These are phyloP conservation scores for Brachionus paranguensis DNA, from an alignment of 1,140 invertebrate species.

Conservation along the genomic window DNA sequence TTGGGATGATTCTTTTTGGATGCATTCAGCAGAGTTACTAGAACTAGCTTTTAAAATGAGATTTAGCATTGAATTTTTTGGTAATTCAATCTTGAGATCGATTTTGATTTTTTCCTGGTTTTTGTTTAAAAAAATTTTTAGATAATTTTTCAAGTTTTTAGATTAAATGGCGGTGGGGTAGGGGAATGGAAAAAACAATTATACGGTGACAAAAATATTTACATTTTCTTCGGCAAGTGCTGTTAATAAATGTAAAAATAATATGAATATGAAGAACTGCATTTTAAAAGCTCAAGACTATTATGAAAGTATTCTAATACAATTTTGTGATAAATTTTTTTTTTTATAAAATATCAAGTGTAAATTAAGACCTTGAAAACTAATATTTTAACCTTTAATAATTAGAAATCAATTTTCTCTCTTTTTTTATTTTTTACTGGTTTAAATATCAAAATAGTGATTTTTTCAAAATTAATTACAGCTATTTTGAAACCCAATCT, in stretches of 20 bases:
- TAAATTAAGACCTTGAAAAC: neutral
- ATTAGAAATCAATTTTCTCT: neutral
- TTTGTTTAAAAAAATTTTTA: neutral
- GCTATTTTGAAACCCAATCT: neutral
- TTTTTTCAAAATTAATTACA: neutral
- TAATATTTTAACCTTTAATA: neutral
- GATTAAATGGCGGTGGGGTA: no score
- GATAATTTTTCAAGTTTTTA: no score
- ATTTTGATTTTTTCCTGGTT: constrained; percentile 7
- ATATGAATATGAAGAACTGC: neutral
- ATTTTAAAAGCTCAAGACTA: neutral
- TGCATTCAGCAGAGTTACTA: neutral
- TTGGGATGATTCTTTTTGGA: neutral
- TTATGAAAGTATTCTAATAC: neutral
- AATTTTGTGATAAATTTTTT: neutral
- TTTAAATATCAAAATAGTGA: neutral
- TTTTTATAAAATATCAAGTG: neutral
- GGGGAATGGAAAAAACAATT: neutral
- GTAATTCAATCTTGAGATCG: neutral
- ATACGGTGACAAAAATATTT: neutral
- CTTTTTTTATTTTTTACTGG: neutral
- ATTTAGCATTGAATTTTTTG: constrained; percentile 21
- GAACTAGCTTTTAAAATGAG: neutral
- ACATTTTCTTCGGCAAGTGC: neutral
- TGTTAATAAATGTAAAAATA: neutral